phyloP scores from a whole-genome alignment of 2,113 vertebrate species.

The Antigone vipio region DNA sequence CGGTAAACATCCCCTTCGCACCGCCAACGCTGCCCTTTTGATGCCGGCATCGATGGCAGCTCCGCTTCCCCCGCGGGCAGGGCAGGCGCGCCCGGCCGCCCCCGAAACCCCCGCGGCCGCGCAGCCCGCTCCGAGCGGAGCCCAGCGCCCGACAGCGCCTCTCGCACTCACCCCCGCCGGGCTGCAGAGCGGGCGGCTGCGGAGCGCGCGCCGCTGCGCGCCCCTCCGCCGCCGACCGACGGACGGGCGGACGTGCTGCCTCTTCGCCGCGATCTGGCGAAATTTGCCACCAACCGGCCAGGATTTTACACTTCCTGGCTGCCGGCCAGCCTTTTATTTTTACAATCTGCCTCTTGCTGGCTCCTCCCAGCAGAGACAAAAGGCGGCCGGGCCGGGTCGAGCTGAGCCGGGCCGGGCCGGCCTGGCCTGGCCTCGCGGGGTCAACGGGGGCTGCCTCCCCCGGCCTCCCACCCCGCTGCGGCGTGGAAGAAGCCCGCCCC shows the following conservation, averaged over 20 bases:
- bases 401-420: background rate
- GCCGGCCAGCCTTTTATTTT: background rate
- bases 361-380: conserved; percentile 38
- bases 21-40: background rate
- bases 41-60: background rate
- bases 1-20: background rate
- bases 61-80: background rate
- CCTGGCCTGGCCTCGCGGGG: background rate
- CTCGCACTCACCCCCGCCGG: background rate
- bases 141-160: background rate
- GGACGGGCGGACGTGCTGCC: background rate
- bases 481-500: background rate
- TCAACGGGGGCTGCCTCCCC: background rate
- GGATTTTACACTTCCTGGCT: background rate
- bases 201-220: background rate
- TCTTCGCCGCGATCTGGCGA: background rate
- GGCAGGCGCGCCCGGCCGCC: background rate
- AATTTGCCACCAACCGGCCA: background rate
- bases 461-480: background rate
- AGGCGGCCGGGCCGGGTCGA: background rate
- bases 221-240: background rate
- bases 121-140: background rate
- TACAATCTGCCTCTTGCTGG: background rate
- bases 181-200: background rate
- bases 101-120: background rate